phyloP scores from a whole-genome alignment of 2,113 vertebrate species.

The Urocitellus parryii region DNA sequence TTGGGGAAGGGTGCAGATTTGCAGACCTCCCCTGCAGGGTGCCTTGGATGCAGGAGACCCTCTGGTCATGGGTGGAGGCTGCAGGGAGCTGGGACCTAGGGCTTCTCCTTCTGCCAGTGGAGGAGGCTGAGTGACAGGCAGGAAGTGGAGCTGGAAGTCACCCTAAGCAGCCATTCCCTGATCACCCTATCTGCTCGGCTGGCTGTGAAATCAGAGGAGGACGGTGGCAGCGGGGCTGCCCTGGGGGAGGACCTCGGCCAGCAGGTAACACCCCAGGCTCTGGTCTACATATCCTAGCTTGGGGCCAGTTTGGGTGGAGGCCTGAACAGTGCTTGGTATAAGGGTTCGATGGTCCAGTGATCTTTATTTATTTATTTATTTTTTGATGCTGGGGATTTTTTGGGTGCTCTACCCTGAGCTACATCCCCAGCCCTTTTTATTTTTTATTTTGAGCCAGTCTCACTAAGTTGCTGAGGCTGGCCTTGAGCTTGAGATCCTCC shows the following conservation, averaged over 20 bases:
- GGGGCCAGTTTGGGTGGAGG: not conserved
- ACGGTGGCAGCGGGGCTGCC: fast-evolving
- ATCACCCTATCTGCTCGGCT: fast-evolving
- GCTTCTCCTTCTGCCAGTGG: too few species aligned
- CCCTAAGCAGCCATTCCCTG: too few species aligned
- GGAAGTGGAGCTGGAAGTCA: not conserved
- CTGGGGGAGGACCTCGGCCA: fast-evolving
- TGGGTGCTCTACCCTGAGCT: too few species aligned
- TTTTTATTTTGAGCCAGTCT: too few species aligned
- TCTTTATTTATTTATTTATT: too few species aligned
- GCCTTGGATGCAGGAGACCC: not conserved
- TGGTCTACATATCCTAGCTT: not conserved
- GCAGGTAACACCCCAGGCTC: not conserved
- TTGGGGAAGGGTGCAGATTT: too few species aligned
- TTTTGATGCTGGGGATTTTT: too few species aligned
- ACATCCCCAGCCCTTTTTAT: too few species aligned
- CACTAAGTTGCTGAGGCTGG: too few species aligned
- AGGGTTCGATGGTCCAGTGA: fast-evolving
- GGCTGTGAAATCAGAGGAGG: not conserved
- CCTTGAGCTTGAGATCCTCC: too few species aligned
- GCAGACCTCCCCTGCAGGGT: fast-evolving
- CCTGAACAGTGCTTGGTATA: too few species aligned
- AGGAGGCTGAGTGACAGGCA: not conserved
- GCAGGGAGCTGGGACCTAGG: too few species aligned
- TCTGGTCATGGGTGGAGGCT: not conserved